Base-by-base conservation (phyloP, 2,888 invertebrate genomes). In the Iphiclides podalirius region DNA sequence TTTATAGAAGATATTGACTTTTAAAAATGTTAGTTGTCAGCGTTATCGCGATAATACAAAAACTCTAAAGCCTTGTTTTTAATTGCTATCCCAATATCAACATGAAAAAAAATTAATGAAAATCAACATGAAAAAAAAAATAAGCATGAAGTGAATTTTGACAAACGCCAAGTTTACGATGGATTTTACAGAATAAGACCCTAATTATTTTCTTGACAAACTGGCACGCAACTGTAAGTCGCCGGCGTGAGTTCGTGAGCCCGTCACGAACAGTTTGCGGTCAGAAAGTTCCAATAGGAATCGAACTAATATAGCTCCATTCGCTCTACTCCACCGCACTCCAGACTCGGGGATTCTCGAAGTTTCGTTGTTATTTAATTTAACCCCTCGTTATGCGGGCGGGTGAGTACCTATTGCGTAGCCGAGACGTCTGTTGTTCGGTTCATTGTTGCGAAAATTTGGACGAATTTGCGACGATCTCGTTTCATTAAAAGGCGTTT, bases 301-400 rank as follows among this genome's bases (percentile, higher is more conserved):
- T 75, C 71, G 70, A 79, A 75, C 70, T 72, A 73, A 73, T 73
- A 75, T 70, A 65, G 66, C 58, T 61, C 64, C 61, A 61, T 59
- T 61, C 54, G 66, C 54, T 54, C 55, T 62, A 52, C 54, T 54
- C 55, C 63, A 52, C 60, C 63, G 55, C 59, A 63, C 65, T 64
- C 57, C 56, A 63, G 58, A 57, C 64, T 66, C 60, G 36, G 50
- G 61, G 67, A 67, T 70, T 69, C 67, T 68, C 72, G 66, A 79
- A 81, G 75, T 80, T 82, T 77, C 64, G 72, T 75, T 81, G 75
- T 79, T 85, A 84, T 86, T 86, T 83, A 82, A 86, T 84, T 86
- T 78, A 76, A 76, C 74, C 79, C 79, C 76, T 79, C 75, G 77
- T 75, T 74, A 79, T 79, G 76, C 80, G 79, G 79, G 78, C 70